Evolutionary conservation across 2,113 vertebrate genomes (phyloP), one percentile per base, ranked within the genome.

Genomic region (Eleginops maclovinus): DNA sequence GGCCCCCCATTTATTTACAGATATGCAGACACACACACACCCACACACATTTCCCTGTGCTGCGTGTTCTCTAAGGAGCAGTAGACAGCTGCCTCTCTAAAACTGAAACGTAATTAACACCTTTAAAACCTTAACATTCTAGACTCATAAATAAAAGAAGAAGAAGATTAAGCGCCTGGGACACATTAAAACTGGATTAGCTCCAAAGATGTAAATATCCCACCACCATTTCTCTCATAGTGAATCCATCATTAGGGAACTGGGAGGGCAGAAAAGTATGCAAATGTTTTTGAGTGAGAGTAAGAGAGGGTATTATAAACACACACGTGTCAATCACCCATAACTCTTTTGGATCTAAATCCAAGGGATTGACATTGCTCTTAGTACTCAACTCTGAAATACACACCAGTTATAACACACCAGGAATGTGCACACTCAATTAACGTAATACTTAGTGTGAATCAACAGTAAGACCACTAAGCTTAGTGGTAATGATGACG

Each of bases 71-170:
- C 72, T 63, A 16, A 61, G 61, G 46, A 82, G 21, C 47, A 77
- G 75, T 6, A 58, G 83, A 88, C 91, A 91, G 91, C 91, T 92
- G 91, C 72, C 79, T 76, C 79, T 88, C 89, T 91, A 93, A 92
- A 91, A 91, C 61, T 43, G 87, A 88, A 67, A 74, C 50, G 64
- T 82, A 92, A 92, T 93, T 90, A 93, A 85, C 88, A 84, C 84
- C 71, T 94, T 92, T 91, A 90, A 93, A 92, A 8, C 31, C 69
- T 71, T 80, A 73, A 84, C 87, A 77, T 79, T 60, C 85, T 87
- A 89, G 85, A 77, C 77, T 84, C 84, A 72, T 77, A 85, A 92
- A 91, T 91, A 91, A 91, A 92, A 88, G 31, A 36, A 36, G 87
- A 87, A 76, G 69, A 28, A 17, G 61, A 87, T 90, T 88, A 92